Conservation (phyloP, 2,113 vertebrate species). For the Hemibagrus wyckioides region DNA sequence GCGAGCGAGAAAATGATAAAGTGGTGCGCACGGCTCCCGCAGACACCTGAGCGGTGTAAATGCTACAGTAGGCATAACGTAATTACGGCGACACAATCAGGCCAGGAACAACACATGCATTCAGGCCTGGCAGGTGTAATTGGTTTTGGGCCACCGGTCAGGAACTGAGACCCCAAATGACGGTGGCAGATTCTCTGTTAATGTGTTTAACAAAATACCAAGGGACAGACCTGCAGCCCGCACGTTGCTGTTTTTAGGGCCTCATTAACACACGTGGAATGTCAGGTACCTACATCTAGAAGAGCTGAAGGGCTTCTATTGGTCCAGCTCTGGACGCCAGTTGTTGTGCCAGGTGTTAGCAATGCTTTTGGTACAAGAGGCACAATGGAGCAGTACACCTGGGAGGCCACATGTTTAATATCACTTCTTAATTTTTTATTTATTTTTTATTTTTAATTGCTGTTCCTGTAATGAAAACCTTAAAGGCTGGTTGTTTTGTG, state of each 20-base stretch:
- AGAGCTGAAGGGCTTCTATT: neutral
- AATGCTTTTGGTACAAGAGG: neutral
- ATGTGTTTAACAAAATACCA: constrained; percentile 31
- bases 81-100: constrained; percentile 70
- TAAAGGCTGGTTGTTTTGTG: neutral
- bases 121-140: constrained; percentile 56
- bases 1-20: constrained; percentile 45
- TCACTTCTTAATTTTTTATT: neutral
- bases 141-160: constrained; percentile 55
- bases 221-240: constrained; percentile 15
- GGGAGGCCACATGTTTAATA: neutral
- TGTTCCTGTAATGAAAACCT: neutral
- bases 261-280: constrained; percentile 25
- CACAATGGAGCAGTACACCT: neutral
- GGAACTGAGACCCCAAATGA: constrained; percentile 39
- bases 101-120: constrained; percentile 40
- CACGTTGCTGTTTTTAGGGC: neutral
- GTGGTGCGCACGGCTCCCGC: constrained; percentile 24
- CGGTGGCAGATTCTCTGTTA: constrained; percentile 18
- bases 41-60: constrained; percentile 61
- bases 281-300: neutral
- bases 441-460: neutral
- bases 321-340: neutral
- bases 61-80: constrained; percentile 69
- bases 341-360: constrained; percentile 8